Conservation (phyloP, 2,888 invertebrate species). For the Drosophila fungiperda region DNA sequence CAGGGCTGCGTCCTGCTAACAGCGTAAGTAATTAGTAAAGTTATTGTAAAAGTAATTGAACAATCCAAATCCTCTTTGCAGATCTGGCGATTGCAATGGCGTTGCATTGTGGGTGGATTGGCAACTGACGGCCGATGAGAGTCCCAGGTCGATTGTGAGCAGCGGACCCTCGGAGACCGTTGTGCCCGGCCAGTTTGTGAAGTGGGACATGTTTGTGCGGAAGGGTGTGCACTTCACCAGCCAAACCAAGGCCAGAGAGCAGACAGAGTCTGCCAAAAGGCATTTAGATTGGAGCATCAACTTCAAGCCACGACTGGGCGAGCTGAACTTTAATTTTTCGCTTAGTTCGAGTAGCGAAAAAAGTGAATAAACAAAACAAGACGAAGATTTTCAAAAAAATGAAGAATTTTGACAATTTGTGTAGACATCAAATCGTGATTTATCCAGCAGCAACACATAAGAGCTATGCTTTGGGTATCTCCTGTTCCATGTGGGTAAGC, state of each 20-base stretch:
- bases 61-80: conserved; percentile 9
- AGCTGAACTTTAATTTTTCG: conserved; percentile 77
- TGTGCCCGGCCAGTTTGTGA: conserved; percentile 87
- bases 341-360: conserved; percentile 20
- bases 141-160: conserved; percentile 86
- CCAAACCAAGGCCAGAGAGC: not conserved
- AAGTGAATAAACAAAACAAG: conserved; percentile 22
- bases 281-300: conserved; percentile 72
- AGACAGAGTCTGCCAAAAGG: not conserved
- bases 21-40: conserved; percentile 71
- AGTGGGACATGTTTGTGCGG: conserved; percentile 92
- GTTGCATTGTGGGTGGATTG: conserved; percentile 95
- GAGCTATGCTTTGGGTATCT: too few species aligned
- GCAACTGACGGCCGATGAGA: conserved; percentile 87
- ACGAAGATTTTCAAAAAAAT: not conserved
- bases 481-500: too few species aligned
- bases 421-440: too few species aligned
- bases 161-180: conserved; percentile 89
- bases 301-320: conserved; percentile 74
- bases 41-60: not conserved
- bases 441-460: too few species aligned
- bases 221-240: conserved; percentile 90
- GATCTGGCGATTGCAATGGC: conserved; percentile 88
- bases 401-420: conserved; percentile 44
- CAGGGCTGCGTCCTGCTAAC: conserved; percentile 82